Conservation (phyloP, 1,140 invertebrate genomes). For the Diabrotica virgifera region DNA sequence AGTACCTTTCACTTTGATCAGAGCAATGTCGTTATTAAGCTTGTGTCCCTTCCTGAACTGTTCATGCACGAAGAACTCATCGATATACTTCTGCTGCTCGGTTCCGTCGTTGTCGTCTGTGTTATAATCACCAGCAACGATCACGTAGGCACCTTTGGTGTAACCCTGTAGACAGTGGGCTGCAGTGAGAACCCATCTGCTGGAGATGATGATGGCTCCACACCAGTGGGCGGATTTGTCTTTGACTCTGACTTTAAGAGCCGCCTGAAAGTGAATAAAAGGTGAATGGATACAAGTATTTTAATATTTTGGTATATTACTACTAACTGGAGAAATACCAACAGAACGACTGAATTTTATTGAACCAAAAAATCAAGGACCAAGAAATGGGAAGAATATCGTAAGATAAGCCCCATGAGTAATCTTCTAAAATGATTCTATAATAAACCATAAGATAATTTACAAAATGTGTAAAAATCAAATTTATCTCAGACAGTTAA, state of each 20-base stretch:
- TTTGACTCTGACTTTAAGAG: conserved; percentile 60
- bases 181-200: conserved; percentile 71
- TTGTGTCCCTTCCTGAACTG: conserved; percentile 61
- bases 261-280: conserved; percentile 54
- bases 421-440: too few relatives aligned
- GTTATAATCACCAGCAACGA: conserved; percentile 71
- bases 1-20: conserved; percentile 63
- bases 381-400: too few relatives aligned
- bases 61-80: conserved; percentile 66
- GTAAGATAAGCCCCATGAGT: too few relatives aligned
- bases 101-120: conserved; percentile 62
- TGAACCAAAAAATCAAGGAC: too few relatives aligned
- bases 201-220: conserved; percentile 70
- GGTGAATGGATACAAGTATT: too few relatives aligned
- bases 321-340: too few relatives aligned
- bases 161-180: conserved; percentile 74
- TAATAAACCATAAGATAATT: too few relatives aligned
- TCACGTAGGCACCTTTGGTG: conserved; percentile 62
- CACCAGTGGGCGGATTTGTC: conserved; percentile 67
- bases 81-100: conserved; percentile 65
- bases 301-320: too few relatives aligned
- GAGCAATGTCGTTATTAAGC: conserved; percentile 73
- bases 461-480: too few relatives aligned
- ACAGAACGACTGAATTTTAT: too few relatives aligned
- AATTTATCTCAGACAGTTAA: too few relatives aligned